Evolutionary conservation across 2,113 vertebrate genomes (phyloP).

Genomic region (Lagopus muta): DNA sequence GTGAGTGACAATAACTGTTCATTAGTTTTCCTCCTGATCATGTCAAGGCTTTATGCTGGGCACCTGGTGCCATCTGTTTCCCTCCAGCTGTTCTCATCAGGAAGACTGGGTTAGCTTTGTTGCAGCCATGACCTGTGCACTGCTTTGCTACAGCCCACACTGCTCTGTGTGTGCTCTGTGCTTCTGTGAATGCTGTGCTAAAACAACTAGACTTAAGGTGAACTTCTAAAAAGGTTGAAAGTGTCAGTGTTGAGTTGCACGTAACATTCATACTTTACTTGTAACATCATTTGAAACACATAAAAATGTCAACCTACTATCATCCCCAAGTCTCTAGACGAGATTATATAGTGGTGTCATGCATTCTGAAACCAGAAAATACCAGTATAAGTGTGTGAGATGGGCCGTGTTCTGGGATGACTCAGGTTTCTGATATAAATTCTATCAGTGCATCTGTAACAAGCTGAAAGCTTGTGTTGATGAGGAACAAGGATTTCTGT

Average conservation of each 20-base stretch:
- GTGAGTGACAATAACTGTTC: conserved; percentile 17
- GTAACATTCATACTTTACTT: background rate
- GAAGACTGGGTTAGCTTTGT: background rate
- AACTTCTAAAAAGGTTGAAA: background rate
- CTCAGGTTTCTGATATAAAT: background rate
- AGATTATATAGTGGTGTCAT: background rate
- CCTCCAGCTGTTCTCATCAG: background rate
- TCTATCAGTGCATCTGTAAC: background rate
- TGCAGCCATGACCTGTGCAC: accelerated
- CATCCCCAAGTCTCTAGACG: background rate
- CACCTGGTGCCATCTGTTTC: background rate
- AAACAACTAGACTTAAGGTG: background rate
- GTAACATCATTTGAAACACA: background rate
- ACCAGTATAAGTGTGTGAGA: background rate
- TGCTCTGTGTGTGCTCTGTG: background rate
- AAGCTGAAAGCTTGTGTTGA: background rate
- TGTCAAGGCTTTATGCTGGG: background rate
- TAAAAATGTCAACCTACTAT: background rate
- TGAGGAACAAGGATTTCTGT: background rate
- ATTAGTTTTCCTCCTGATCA: conserved; percentile 1
- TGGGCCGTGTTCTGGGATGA: background rate
- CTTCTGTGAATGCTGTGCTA: background rate
- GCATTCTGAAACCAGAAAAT: background rate
- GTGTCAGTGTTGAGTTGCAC: background rate
- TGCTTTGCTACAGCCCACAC: background rate